Evolutionary conservation across 1,140 invertebrate species (phyloP).

Genomic region (Drosophila lini): DNA sequence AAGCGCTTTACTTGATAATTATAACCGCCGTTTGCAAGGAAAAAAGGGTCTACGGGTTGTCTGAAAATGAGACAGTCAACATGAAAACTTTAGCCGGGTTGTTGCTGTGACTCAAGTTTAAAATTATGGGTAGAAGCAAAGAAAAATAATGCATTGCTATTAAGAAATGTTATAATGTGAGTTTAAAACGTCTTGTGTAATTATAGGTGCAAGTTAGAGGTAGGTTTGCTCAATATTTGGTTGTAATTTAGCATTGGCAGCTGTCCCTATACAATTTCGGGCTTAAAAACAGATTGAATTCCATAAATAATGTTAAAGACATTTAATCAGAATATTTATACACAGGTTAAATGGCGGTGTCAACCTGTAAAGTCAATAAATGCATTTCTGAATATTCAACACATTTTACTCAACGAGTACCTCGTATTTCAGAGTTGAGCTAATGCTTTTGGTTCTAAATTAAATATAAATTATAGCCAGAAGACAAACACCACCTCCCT

Average conservation of each 20-base stretch:
- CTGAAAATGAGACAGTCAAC: slow-evolving; percentile 9
- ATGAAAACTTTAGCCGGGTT: neutral
- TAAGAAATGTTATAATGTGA: too few relatives aligned
- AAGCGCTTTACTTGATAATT: slow-evolving; percentile 41
- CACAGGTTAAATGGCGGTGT: too few relatives aligned
- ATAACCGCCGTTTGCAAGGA: neutral
- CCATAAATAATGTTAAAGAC: too few relatives aligned
- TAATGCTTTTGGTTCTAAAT: neutral
- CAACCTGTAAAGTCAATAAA: too few relatives aligned
- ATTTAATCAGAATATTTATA: too few relatives aligned
- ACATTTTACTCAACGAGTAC: too few relatives aligned
- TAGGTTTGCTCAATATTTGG: neutral
- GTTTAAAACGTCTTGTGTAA: too few relatives aligned
- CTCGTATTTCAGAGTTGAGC: too few relatives aligned
- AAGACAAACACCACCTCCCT: neutral
- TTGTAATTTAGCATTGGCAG: neutral
- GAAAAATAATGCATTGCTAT: neutral
- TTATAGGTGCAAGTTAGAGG: neutral
- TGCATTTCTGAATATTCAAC: too few relatives aligned
- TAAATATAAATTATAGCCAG: slow-evolving; percentile 42
- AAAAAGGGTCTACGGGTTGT: neutral
- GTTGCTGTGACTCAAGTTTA: neutral
- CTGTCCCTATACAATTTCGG: neutral
- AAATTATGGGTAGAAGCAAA: neutral
- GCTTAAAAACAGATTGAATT: too few relatives aligned